Percentiles rank a stretch among this genome's conserved stretches.
Conservation (phyloP, 1,140 invertebrate genomes). For the Psilanteris sp. region DNA sequence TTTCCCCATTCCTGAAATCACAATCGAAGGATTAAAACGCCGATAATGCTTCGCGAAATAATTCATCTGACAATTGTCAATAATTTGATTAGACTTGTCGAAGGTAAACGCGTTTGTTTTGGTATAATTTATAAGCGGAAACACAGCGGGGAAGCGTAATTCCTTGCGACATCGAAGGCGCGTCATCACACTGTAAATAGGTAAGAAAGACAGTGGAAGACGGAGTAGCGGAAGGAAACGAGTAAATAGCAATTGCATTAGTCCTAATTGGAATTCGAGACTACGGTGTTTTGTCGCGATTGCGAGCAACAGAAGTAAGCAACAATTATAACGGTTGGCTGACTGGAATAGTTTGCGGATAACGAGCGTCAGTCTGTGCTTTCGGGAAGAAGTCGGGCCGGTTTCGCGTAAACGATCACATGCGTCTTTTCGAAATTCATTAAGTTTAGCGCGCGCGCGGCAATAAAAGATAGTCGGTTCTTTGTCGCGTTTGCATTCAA, state of each 20-base stretch:
- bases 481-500: slow-evolving; percentile 24
- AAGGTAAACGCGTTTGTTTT: slow-evolving; percentile 13
- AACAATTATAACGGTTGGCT: slow-evolving; percentile 49
- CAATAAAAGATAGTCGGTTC: slow-evolving; percentile 22
- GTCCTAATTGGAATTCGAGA: slow-evolving; percentile 72
- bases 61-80: not conserved
- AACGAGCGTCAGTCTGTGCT: too few relatives aligned
- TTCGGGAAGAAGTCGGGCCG: slow-evolving; percentile 13
- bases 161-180: slow-evolving; percentile 17
- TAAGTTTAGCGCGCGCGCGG: not conserved
- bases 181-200: slow-evolving; percentile 7
- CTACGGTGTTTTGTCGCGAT: slow-evolving; percentile 58
- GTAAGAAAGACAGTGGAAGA: not conserved
- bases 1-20: too few relatives aligned
- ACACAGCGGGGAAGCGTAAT: slow-evolving; percentile 6
- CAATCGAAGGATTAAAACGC: too few relatives aligned
- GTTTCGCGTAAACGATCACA: not conserved
- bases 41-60: too few relatives aligned
- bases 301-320: slow-evolving; percentile 45
- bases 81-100: slow-evolving; percentile 17
- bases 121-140: slow-evolving; percentile 27
- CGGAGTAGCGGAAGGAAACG: slow-evolving; percentile 19
- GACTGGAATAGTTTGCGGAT: slow-evolving; percentile 37
- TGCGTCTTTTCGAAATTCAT: slow-evolving; percentile 24
- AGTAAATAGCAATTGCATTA: slow-evolving; percentile 53